A percentile compares a stretch with the other conserved stretches of the same genome.
These are phyloP conservation scores for Takifugu flavidus DNA, from an alignment of 2,113 vertebrate species.

Conservation along the genomic window DNA sequence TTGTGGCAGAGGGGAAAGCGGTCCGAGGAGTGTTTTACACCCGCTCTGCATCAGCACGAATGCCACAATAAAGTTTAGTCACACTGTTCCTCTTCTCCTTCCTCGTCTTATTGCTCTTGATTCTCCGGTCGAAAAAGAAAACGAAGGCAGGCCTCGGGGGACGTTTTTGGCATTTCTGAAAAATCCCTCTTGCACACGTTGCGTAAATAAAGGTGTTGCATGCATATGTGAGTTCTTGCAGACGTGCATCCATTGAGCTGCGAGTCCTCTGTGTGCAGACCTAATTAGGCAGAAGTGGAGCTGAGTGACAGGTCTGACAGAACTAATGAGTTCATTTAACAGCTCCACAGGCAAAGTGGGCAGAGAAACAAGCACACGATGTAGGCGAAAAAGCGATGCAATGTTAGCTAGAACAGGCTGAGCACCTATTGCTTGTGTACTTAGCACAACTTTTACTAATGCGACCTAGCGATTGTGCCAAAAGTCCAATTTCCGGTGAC, in stretches of 20 bases:
- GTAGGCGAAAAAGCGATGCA: not conserved
- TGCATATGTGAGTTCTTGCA: not conserved
- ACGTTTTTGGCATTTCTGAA: no score
- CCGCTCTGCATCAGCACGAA: slow-evolving; percentile 22
- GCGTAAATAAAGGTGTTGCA: not conserved
- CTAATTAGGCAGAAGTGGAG: slow-evolving; percentile 60
- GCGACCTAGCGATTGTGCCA: no score
- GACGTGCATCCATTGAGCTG: not conserved
- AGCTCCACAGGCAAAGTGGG: slow-evolving; percentile 8
- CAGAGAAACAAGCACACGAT: not conserved
- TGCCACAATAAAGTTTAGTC: slow-evolving; percentile 50
- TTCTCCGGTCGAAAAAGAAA: no score
- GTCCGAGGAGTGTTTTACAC: slow-evolving; percentile 4
- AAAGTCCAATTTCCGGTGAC: no score
- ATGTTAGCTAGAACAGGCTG: no score
- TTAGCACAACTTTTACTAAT: not conserved
- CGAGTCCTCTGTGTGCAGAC: slow-evolving; percentile 49
- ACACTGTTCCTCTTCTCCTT: slow-evolving; percentile 32
- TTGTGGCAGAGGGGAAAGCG: not conserved
- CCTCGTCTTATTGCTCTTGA: not conserved
- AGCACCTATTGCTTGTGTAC: not conserved
- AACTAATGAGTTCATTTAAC: slow-evolving; percentile 50
- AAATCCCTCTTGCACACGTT: not conserved
- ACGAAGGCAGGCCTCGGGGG: no score
- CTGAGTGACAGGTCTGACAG: slow-evolving; percentile 32